phyloP scores from a whole-genome alignment of 2,797 vertebrate species.

The Pogoniulus pusillus region DNA sequence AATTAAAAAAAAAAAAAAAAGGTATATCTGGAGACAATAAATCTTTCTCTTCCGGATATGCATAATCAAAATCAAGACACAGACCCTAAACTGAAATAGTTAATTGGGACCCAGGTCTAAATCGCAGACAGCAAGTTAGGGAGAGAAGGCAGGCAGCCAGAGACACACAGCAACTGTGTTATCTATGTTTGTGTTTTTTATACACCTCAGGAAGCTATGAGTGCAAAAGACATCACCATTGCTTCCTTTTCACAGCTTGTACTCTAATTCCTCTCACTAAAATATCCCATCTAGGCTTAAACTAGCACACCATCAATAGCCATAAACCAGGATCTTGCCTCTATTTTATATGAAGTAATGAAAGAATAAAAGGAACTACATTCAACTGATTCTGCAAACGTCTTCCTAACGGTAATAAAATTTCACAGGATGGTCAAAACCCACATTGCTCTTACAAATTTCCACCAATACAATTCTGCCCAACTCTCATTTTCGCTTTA shows the following conservation, averaged over 20 bases:
- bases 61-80: constrained; percentile 40
- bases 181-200: too few relatives aligned
- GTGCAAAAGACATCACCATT: too few relatives aligned
- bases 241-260: too few relatives aligned
- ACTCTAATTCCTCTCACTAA: too few relatives aligned
- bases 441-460: constrained; percentile 76
- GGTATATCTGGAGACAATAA: constrained; percentile 38
- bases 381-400: constrained; percentile 62
- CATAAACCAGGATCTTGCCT: constrained; percentile 67
- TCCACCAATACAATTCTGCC: constrained; percentile 58
- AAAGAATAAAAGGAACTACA: constrained; percentile 67
- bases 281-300: too few relatives aligned
- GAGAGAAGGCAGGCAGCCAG: too few relatives aligned
- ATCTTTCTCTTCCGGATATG: constrained; percentile 17
- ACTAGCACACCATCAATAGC: too few relatives aligned
- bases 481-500: constrained; percentile 52
- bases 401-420: constrained; percentile 71
- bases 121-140: too few relatives aligned
- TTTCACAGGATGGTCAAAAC: constrained; percentile 71
- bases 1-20: constrained; percentile 38
- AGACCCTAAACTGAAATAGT: constrained; percentile 45
- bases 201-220: too few relatives aligned
- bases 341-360: constrained; percentile 55
- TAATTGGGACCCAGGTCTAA: constrained; percentile 12
- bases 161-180: too few relatives aligned